Conservation (phyloP, 2,888 invertebrate species). For the Sinodicranocentrus sp. region DNA sequence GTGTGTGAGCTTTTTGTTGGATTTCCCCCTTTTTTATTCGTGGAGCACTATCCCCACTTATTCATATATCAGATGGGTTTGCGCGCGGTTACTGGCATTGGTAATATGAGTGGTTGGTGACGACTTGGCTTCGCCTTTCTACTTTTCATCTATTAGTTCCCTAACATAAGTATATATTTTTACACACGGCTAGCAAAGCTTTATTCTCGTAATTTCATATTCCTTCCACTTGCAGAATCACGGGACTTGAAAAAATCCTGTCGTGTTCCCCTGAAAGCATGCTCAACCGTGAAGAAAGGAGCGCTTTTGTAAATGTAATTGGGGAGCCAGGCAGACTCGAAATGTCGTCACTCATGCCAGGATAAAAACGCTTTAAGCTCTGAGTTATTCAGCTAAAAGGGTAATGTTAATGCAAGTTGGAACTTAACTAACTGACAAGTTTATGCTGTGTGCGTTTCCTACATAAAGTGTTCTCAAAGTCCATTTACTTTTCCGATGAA, state of each 20-base stretch:
- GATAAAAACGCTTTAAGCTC: background rate
- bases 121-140: background rate
- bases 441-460: too few relatives aligned
- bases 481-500: too few relatives aligned
- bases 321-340: background rate
- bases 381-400: background rate
- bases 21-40: constrained; percentile 4
- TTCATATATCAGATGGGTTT: constrained; percentile 11
- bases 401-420: constrained; percentile 12
- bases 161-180: background rate
- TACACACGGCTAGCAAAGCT: background rate
- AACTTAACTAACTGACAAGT: constrained; percentile 26
- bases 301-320: constrained; percentile 7
- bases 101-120: constrained; percentile 1
- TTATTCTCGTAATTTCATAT: background rate
- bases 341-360: background rate
- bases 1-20: constrained; percentile 1
- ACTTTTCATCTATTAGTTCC: background rate
- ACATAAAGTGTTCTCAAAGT: too few relatives aligned
- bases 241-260: background rate
- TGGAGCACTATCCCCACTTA: background rate
- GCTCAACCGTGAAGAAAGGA: constrained; percentile 9
- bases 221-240: background rate
- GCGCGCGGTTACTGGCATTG: background rate
- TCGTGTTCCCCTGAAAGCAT: constrained; percentile 1